phyloP scores from a whole-genome alignment of 2,797 vertebrate genomes.

The Pseudotriccus pelzelni region DNA sequence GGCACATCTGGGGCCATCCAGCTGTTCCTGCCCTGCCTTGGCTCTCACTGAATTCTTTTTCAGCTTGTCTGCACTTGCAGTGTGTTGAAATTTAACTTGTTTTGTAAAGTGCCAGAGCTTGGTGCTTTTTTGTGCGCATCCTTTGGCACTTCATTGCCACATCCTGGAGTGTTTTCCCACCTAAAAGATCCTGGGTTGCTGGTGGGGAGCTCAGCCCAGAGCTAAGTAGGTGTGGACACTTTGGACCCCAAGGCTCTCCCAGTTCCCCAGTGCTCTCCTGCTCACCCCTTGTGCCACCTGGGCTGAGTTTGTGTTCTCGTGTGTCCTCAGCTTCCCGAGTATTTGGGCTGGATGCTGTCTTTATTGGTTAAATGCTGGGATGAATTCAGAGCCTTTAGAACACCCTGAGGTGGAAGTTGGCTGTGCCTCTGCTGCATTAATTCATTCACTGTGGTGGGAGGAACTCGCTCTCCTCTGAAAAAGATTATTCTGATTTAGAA shows the following conservation, averaged over 20 bases:
- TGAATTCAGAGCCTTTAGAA: background rate
- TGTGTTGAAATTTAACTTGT: background rate
- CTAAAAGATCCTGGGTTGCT: background rate
- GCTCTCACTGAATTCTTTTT: background rate
- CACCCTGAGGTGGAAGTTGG: background rate
- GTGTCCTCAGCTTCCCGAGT: accelerated
- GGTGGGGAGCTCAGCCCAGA: background rate
- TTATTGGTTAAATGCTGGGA: background rate
- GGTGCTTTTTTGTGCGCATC: background rate
- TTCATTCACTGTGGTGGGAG: background rate
- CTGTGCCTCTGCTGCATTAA: background rate
- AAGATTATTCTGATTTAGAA: background rate
- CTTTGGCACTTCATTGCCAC: background rate
- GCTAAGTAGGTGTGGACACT: background rate
- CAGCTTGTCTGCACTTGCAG: background rate
- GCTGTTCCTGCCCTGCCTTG: background rate
- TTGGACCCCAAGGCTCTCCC: background rate
- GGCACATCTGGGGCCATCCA: background rate
- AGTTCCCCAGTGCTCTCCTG: background rate
- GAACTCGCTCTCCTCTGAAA: background rate
- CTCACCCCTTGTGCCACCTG: accelerated
- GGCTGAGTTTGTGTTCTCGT: background rate
- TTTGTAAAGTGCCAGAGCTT: background rate
- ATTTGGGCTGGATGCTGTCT: background rate
- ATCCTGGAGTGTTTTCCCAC: background rate